Evolutionary conservation across 2,113 vertebrate genomes (phyloP).

Genomic region (Onychostoma macrolepis): DNA sequence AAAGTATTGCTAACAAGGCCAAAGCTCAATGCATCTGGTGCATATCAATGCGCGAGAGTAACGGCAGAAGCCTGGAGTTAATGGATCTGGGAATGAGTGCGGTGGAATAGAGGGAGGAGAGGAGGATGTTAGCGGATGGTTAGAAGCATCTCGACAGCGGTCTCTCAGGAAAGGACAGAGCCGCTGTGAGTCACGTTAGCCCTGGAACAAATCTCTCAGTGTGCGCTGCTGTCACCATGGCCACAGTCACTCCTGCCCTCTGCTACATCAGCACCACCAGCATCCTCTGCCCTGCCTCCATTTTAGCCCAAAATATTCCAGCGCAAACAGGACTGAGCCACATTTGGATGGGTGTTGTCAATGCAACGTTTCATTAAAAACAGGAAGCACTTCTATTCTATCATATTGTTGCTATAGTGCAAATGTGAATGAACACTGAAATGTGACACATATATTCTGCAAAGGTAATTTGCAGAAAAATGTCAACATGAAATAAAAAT

Average conservation of each 20-base stretch:
- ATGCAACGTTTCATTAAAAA: not conserved
- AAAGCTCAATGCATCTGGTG: not conserved
- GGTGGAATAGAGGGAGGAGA: not conserved
- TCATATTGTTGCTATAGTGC: not conserved
- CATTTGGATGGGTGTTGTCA: not conserved
- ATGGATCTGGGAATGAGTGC: not conserved
- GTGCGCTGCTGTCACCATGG: slow-evolving; percentile 50
- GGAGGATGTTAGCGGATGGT: not conserved
- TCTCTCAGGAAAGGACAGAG: slow-evolving; percentile 33
- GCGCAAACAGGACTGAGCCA: not conserved
- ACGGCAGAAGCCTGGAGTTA: slow-evolving; percentile 22
- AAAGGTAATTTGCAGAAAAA: not conserved
- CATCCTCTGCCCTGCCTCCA: slow-evolving; percentile 39
- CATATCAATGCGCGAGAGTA: not conserved
- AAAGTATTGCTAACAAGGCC: not conserved
- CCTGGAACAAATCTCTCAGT: slow-evolving; percentile 48
- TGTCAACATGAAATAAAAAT: not conserved
- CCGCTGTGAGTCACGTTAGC: slow-evolving; percentile 44
- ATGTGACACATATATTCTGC: not conserved
- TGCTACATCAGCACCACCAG: slow-evolving; percentile 42
- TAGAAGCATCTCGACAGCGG: not conserved
- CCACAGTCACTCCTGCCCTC: slow-evolving; percentile 41
- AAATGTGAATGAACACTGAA: not conserved
- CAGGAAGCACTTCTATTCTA: not conserved
- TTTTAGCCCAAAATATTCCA: slow-evolving; percentile 40